Evolutionary conservation across 2,797 vertebrate species (phyloP).

Genomic region (Centropyge bicolor): DNA sequence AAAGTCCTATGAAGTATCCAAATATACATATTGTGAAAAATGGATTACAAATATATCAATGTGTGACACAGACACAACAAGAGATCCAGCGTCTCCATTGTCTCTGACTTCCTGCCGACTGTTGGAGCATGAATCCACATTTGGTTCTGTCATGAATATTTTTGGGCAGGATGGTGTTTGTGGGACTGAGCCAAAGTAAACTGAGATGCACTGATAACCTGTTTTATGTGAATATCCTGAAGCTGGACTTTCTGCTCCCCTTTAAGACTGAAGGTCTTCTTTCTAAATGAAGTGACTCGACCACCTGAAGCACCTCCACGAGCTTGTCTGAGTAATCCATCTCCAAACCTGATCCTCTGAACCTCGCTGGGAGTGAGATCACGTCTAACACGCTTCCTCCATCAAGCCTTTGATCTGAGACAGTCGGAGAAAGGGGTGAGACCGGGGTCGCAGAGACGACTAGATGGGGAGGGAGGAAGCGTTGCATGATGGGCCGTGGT

Average conservation of each 20-base stretch:
- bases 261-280: not conserved
- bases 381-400: constrained; percentile 46
- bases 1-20: no score
- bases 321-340: constrained; percentile 18
- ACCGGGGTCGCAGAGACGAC: constrained; percentile 6
- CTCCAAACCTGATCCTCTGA: constrained; percentile 47
- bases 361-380: constrained; percentile 56
- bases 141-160: no score
- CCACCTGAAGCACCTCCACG: constrained; percentile 3
- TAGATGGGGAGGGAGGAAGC: not conserved
- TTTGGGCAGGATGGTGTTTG: no score
- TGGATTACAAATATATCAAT: no score
- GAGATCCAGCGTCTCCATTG: no score
- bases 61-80: no score
- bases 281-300: not conserved
- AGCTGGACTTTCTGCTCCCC: not conserved
- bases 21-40: no score
- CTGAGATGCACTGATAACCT: no score
- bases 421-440: constrained; percentile 16
- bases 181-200: no score
- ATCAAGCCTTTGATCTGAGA: constrained; percentile 54
- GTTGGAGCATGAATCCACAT: no score
- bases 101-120: no score
- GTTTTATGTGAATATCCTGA: not conserved
- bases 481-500: no score